Conservation (phyloP, 23 tunicate genomes). For the Botrylloides violaceus region DNA sequence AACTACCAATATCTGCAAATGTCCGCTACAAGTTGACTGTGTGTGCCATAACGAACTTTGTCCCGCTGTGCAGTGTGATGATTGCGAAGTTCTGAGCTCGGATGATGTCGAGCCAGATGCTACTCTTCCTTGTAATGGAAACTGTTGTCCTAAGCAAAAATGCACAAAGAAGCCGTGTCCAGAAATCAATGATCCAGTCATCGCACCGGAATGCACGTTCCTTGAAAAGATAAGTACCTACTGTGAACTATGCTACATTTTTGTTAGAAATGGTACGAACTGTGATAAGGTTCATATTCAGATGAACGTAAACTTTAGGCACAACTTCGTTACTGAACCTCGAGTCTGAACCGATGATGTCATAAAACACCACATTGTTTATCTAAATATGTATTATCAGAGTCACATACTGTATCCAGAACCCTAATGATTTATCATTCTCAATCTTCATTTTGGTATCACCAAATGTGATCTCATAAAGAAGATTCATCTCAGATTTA, state of each 20-base stretch:
- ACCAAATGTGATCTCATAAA: too few species aligned
- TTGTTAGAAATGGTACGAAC: too few species aligned
- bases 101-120: not conserved
- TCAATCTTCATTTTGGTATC: too few species aligned
- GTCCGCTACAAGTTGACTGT: not conserved
- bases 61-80: not conserved
- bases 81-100: not conserved
- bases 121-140: not conserved
- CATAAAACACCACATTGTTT: too few species aligned
- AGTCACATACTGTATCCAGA: too few species aligned
- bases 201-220: not conserved
- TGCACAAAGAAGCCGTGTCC: not conserved
- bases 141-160: not conserved
- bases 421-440: too few species aligned
- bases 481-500: too few species aligned
- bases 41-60: not conserved
- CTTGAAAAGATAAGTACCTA: not conserved
- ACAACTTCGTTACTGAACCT: too few species aligned
- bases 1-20: not conserved
- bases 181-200: not conserved
- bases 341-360: too few species aligned
- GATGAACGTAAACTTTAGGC: too few species aligned
- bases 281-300: too few species aligned
- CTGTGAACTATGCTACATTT: not conserved
- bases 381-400: too few species aligned